Percentiles rank a stretch among this genome's conserved stretches.
Conservation (phyloP, 2,888 invertebrate genomes). For the Drosophila cracens region DNA sequence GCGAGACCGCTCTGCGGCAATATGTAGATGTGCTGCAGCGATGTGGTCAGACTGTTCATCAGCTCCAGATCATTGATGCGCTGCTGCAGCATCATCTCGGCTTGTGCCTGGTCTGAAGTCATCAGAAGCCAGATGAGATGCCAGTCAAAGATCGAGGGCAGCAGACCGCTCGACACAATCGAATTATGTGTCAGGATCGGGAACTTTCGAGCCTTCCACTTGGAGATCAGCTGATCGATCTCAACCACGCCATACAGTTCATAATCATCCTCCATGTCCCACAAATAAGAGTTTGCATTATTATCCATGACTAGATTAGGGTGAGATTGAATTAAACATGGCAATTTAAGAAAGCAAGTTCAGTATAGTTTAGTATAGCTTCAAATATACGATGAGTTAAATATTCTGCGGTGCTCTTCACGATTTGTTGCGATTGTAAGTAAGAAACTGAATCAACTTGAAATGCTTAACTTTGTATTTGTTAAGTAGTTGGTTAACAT, state of each 20-base stretch:
- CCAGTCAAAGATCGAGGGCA: slow-evolving; percentile 59
- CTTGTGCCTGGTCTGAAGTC: slow-evolving; percentile 37
- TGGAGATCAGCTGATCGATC: slow-evolving; percentile 36
- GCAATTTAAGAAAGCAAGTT: not conserved
- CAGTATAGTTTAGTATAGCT: not conserved
- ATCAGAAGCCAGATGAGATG: slow-evolving; percentile 36
- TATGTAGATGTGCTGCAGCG: slow-evolving; percentile 47
- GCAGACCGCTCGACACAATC: slow-evolving; percentile 36
- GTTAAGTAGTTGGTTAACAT: slow-evolving; percentile 27
- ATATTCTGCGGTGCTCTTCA: not conserved
- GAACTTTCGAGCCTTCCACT: slow-evolving; percentile 44
- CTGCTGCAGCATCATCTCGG: slow-evolving; percentile 35
- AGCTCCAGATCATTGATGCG: slow-evolving; percentile 49
- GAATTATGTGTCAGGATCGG: slow-evolving; percentile 31
- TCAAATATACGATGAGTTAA: not conserved
- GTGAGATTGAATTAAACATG: not conserved
- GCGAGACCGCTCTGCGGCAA: slow-evolving; percentile 26
- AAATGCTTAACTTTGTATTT: not conserved
- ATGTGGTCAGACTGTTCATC: slow-evolving; percentile 39
- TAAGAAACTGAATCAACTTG: not conserved
- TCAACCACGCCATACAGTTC: slow-evolving; percentile 45
- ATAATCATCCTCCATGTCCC: slow-evolving; percentile 27
- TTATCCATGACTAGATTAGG: slow-evolving; percentile 35
- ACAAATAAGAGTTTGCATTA: slow-evolving; percentile 8
- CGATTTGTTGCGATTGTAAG: not conserved